Base-by-base conservation (phyloP, 2,888 invertebrate species). In the Leuctra nigra region DNA sequence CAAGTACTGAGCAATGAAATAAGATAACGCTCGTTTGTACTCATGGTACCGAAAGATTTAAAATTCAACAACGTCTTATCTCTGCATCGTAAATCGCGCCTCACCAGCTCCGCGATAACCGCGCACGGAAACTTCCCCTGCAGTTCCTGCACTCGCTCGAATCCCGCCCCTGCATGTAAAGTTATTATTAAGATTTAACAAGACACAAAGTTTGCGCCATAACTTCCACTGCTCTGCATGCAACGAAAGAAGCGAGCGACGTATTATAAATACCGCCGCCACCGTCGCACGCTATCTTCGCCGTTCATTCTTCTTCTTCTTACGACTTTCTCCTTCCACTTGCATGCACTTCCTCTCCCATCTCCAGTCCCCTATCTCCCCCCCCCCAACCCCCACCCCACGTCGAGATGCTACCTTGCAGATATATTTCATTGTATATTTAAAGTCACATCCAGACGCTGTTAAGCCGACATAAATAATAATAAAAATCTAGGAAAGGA, bases 391-490 rank as follows among this genome's bases (percentile, higher is more conserved):
- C 16, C 13, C 13, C 13, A 14, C n/a, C n/a, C 36, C 13, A 36
- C 16, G 36, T 36, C 36, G 13, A 36, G 16, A 36, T 36, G 36
- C 36, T 36, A 36, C 36, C 36, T 36, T 14, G n/a, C 13, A 36
- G 16, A 36, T 36, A 36, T 36, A 36, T 36, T 36, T 36, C 36
- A 13, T 36, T 36, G 36, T 36, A 16, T 36, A 36, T 36, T 36
- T 36, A 36, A 36, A 36, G 36, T 36, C 36, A 36, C 36, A 36
- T 36, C 13, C 36, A 36, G 36, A 14, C 16, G 13, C 25, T 14
- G 47, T 29, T 47, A 16, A 47, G 47, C 47, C 29, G 39, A 20
- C 39, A 47, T 47, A 47, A 47, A 47, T 47, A 47, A 23, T 20
- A 46, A 22, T 46, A 23, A 20, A 23, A 13, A 23, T 13, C 11